Evolutionary conservation across 2,888 invertebrate species (phyloP), one percentile per base, ranked within the genome.

Genomic region (Amiota minor): DNA sequence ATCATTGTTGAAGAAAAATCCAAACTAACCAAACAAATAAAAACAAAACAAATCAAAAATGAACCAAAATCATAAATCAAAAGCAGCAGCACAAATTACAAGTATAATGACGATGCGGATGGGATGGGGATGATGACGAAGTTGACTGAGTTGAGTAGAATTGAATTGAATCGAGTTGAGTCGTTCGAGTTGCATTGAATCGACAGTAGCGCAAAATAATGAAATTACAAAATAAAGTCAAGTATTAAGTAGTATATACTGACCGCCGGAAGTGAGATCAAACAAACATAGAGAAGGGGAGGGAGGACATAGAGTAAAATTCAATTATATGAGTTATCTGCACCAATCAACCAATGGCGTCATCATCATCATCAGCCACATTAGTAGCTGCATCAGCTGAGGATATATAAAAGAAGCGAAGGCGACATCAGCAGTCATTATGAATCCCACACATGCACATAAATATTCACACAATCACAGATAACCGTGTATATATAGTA

Each of bases 311-410:
- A 23, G 3, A 23, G 76, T 74, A 68, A 75, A 83, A 82, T 85
- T 85, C 78, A 82, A 85, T 83, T 82, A 85, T 83, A 72, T 67
- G 61, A 72, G 47, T 72, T 71, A 53, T 74, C 55, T 14, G 53
- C 18, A 14, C 20, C 67, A 68, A 59, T 72, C 68, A 61, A 59
- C 68, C 68, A 61, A 9, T 16, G 49, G 35, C 59, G 20, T 49
- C 69, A 70, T 59, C 70, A 20, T 16, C 72, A 55, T 11, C 45
- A 18, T 45, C 55, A 56, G 35, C 53, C 9, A 12, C 12, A 80
- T 76, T 16, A 53, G 75, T 56, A 75, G 70, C 70, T 16, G 59
- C 77, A 74, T 74, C 75, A 71, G 35, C 35, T 35, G 18, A 68
- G 72, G 18, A 18, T 20, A 16, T 47, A n/a, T 9, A 11, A 35